Base-by-base conservation (phyloP, 2,113 vertebrate genomes). In the Hemichromis elongatus region DNA sequence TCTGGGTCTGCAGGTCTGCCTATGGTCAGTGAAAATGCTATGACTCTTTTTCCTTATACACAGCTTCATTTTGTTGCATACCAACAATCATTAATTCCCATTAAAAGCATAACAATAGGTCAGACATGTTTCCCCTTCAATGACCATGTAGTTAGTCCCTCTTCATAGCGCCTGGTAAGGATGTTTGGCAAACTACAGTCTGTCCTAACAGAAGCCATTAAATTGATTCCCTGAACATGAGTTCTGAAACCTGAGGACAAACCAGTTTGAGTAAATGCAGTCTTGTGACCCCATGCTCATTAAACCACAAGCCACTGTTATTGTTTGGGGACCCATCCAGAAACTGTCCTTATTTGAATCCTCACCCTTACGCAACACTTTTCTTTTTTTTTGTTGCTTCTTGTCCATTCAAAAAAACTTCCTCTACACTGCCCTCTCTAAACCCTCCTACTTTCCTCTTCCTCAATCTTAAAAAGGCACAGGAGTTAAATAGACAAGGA, bases 301-400 rank as follows among this genome's bases (percentile, higher is more conserved):
- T 87, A 90, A 82, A 86, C 50, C 59, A 84, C 40, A 57, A 42
- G 28, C 9, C 57, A 30, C 42, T 68, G 54, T 66, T 78, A 61
- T 88, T 86, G 80, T 82, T 79, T 40, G 21, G 68, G 47, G 19
- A 88, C 30, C 81, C 75, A 28, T 53, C 59, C 42, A 90, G 63
- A 89, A 83, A 77, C 54, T 81, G 86, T 80, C 83, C 80, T 80
- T 83, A 28, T 92, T 89, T 85, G 33, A 87, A 88, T 88, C 16
- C 57, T 78, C 81, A 68, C 55, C 90, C 84, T 66, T 13, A 80
- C 55, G 88, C 87, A 66, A 56, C 35, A 63, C 26, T 70, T 81
- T 78, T 66, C 82, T 59, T 42, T 18, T n/a, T n/a, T n/a, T n/a
- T n/a, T n/a, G n/a, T n/a, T n/a, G 57, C 63, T 54, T 42, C 45